phyloP scores from a whole-genome alignment of 2,797 vertebrate species.

The Orestias chungarensis region DNA sequence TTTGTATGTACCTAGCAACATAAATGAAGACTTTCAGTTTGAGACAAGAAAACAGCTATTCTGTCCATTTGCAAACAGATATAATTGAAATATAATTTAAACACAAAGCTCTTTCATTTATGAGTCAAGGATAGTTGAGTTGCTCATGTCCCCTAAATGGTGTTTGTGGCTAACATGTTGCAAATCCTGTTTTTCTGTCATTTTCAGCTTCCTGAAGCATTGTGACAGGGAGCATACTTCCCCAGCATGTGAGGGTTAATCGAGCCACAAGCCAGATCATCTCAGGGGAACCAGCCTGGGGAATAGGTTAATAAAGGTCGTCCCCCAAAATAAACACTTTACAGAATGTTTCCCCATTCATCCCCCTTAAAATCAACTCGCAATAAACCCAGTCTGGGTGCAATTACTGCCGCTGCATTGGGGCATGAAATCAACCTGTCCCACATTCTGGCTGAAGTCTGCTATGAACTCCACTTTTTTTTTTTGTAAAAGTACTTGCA shows the following conservation, averaged over 20 bases:
- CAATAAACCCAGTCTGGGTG: slow-evolving; percentile 96
- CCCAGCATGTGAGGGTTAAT: slow-evolving; percentile 86
- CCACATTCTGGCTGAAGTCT: slow-evolving; percentile 89
- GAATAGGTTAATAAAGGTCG: slow-evolving; percentile 99
- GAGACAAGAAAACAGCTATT: slow-evolving; percentile 31
- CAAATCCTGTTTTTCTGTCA: slow-evolving; percentile 87
- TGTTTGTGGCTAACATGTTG: slow-evolving; percentile 74
- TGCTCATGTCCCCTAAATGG: slow-evolving; percentile 55
- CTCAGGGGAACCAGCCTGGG: slow-evolving; percentile 88
- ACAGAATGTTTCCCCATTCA: slow-evolving; percentile 94
- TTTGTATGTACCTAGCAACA: neutral
- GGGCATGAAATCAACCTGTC: slow-evolving; percentile 96
- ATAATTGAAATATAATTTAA: slow-evolving; percentile 39
- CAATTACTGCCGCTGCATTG: slow-evolving; percentile 93
- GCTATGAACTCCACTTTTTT: slow-evolving; percentile 71
- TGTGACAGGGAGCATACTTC: slow-evolving; percentile 84
- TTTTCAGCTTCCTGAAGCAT: slow-evolving; percentile 81
- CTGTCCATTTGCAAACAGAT: slow-evolving; percentile 45
- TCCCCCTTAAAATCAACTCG: slow-evolving; percentile 96
- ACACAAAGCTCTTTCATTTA: slow-evolving; percentile 52
- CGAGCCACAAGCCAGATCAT: slow-evolving; percentile 81
- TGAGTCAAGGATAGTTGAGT: slow-evolving; percentile 57
- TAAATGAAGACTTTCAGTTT: slow-evolving; percentile 31
- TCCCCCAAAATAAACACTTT: slow-evolving; percentile 98
- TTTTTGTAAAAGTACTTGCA: slow-evolving; percentile 42